A percentile compares a stretch with the other conserved stretches of the same genome.
Evolutionary conservation across 2,113 vertebrate genomes (phyloP).

Genomic region (Cynopterus brachyotis): DNA sequence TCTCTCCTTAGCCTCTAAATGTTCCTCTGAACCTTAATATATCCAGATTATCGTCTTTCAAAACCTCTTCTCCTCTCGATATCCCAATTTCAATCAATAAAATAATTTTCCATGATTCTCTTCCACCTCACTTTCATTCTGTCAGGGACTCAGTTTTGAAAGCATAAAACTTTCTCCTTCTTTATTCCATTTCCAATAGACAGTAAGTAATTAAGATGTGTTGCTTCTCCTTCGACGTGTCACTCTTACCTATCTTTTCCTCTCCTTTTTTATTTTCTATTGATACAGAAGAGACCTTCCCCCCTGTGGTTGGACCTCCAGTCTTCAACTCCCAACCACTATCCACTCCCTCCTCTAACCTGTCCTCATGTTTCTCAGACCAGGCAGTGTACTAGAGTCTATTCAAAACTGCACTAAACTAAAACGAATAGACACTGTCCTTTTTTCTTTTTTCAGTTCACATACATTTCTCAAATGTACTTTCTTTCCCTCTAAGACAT

Average conservation of each 20-base stretch:
- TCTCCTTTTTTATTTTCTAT: background rate
- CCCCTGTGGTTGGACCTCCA: background rate
- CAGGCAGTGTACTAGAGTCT: background rate
- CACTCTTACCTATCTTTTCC: background rate
- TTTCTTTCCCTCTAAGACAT: background rate
- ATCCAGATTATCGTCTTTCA: background rate
- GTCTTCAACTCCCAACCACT: background rate
- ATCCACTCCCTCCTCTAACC: background rate
- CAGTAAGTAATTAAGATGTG: background rate
- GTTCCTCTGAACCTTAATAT: background rate
- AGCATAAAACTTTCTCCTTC: background rate
- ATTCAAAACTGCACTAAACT: background rate
- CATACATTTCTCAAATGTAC: background rate
- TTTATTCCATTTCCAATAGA: background rate
- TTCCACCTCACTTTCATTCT: background rate
- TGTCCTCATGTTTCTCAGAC: accelerated
- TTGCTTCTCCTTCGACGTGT: background rate
- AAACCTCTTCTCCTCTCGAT: background rate
- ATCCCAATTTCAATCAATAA: no score
- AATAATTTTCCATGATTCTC: background rate
- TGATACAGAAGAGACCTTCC: background rate
- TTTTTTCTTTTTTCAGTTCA: background rate
- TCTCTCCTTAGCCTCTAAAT: background rate
- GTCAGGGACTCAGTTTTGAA: background rate
- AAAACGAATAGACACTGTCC: background rate